Evolutionary conservation across 2,888 invertebrate genomes (phyloP).

Genomic region (Didymodactylos carnosus): DNA sequence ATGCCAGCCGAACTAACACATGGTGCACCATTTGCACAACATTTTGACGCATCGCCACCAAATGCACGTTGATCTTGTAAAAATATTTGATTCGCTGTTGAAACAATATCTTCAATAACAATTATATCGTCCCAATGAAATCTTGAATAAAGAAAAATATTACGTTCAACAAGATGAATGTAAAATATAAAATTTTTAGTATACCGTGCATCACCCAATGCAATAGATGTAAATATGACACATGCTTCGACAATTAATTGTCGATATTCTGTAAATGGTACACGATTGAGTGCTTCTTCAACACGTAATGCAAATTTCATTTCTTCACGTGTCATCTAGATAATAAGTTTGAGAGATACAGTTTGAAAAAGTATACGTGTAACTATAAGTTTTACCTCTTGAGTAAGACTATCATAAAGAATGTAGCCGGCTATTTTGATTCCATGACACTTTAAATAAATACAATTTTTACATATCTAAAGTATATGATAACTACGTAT

Average conservation of each 20-base stretch:
- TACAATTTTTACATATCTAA: conserved; percentile 4
- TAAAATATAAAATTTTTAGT: neutral
- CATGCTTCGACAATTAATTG: conserved; percentile 82
- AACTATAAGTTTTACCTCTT: conserved; percentile 44
- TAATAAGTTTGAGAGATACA: neutral
- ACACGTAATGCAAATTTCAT: conserved; percentile 91
- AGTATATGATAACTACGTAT: neutral
- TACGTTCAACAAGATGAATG: neutral
- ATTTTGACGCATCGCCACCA: conserved; percentile 6
- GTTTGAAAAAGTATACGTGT: neutral
- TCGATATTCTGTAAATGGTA: conserved; percentile 91
- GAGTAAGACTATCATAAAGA: conserved; percentile 71
- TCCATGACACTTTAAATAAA: conserved; percentile 57
- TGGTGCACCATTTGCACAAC: conserved; percentile 7
- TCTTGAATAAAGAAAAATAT: neutral
- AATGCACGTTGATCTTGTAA: conserved; percentile 67
- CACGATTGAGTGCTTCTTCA: conserved; percentile 81
- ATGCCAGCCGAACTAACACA: conserved; percentile 40
- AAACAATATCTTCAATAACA: conserved; percentile 67
- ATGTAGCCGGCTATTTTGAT: conserved; percentile 73
- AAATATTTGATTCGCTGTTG: conserved; percentile 78
- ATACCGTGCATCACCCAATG: conserved; percentile 30
- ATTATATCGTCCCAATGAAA: conserved; percentile 24
- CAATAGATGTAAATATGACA: conserved; percentile 69
- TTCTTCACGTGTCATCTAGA: conserved; percentile 96